phyloP scores from a whole-genome alignment of 92 coral and sea anemone species.

The Parazoanthus swiftii region DNA sequence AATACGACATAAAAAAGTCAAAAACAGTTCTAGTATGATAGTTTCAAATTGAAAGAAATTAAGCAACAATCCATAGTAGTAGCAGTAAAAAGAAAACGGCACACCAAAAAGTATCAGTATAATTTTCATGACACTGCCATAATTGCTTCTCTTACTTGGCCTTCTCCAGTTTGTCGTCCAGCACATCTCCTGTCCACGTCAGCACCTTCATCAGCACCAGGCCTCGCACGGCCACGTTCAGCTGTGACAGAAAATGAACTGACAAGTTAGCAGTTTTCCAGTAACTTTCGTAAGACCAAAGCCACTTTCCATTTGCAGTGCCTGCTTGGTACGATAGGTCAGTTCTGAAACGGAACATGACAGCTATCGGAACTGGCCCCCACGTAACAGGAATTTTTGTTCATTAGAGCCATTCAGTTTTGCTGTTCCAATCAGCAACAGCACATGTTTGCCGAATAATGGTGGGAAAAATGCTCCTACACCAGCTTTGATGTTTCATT shows the following conservation, averaged over 20 bases:
- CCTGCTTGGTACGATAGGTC: neutral
- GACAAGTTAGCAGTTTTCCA: neutral
- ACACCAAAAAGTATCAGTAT: too few species aligned
- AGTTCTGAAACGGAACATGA: neutral
- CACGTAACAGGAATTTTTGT: neutral
- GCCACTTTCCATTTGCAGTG: neutral
- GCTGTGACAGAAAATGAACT: conserved; percentile 40
- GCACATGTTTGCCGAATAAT: neutral
- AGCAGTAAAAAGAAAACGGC: too few species aligned
- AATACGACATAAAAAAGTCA: too few species aligned
- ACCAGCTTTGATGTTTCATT: too few species aligned
- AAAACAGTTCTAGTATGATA: too few species aligned
- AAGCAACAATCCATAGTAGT: too few species aligned
- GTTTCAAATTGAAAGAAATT: too few species aligned
- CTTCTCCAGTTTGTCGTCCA: conserved; percentile 68
- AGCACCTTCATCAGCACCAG: conserved; percentile 62
- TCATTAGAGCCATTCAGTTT: neutral
- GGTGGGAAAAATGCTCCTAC: neutral
- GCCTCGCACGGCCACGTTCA: conserved; percentile 72
- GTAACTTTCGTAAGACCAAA: too few species aligned
- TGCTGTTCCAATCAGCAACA: too few species aligned
- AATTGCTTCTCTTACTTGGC: conserved; percentile 58
- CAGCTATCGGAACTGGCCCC: neutral
- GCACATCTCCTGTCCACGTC: conserved; percentile 77
- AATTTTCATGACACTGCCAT: neutral